These are phyloP conservation scores for Diarsia dahlii DNA, from an alignment of 2,888 invertebrate species.

Conservation along the genomic window DNA sequence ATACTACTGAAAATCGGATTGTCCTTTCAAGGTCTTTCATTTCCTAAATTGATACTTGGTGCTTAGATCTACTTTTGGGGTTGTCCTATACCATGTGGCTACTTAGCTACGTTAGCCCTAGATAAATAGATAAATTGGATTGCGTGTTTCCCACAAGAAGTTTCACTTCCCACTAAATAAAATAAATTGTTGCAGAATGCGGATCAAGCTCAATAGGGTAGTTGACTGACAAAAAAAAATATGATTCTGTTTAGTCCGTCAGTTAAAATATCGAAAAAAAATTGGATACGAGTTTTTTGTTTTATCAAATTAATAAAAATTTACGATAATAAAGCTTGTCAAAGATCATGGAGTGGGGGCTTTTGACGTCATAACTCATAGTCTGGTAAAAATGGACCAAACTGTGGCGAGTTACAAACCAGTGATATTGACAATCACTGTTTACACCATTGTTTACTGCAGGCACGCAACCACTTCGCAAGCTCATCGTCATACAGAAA, in stretches of 20 bases:
- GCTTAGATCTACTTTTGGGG: background rate
- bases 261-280: no score
- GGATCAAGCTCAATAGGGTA: background rate
- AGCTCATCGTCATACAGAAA: background rate
- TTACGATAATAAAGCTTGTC: no score
- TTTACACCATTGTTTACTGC: background rate
- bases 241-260: no score
- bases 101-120: no score
- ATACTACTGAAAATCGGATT: background rate
- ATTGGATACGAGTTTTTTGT: no score
- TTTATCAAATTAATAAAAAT: no score
- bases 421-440: background rate
- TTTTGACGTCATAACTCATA: no score
- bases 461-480: background rate
- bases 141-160: conserved; percentile 7
- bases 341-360: no score
- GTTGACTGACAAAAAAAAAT: no score
- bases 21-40: background rate
- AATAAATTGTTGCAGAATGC: background rate
- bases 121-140: no score
- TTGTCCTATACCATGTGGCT: conserved; percentile 1
- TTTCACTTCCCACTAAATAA: conserved; percentile 1
- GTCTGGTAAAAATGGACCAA: no score
- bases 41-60: background rate
- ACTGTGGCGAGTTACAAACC: background rate